Evolutionary conservation across 2,888 invertebrate species (phyloP).

Genomic region (Drosophila prostipennis): DNA sequence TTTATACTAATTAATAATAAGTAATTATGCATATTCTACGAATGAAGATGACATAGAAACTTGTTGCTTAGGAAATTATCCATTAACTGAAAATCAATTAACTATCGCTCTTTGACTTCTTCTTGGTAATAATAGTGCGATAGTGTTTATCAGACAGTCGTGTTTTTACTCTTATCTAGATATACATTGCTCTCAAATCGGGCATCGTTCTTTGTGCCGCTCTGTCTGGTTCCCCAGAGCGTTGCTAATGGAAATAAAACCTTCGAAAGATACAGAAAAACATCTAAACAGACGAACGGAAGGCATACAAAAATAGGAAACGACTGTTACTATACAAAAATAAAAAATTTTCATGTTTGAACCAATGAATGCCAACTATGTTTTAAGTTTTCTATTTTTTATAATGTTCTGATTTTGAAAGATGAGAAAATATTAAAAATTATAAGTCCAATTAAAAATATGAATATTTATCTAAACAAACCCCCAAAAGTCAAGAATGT

Average conservation of each 20-base stretch:
- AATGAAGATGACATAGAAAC: too few relatives aligned
- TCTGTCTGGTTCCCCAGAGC: slow-evolving; percentile 14
- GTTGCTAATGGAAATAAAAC: slow-evolving; percentile 39
- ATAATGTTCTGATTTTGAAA: too few relatives aligned
- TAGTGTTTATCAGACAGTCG: slow-evolving; percentile 3
- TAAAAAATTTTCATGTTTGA: too few relatives aligned
- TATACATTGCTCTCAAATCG: slow-evolving; percentile 32
- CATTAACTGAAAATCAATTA: slow-evolving; percentile 80
- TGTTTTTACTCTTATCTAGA: slow-evolving; percentile 52
- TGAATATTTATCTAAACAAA: not conserved
- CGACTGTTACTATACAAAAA: not conserved
- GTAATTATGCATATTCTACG: too few relatives aligned
- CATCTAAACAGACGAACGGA: slow-evolving; percentile 17
- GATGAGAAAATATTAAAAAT: not conserved
- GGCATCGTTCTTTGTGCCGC: slow-evolving; percentile 2
- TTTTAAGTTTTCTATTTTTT: too few relatives aligned
- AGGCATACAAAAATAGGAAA: slow-evolving; percentile 1
- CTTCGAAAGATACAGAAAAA: slow-evolving; percentile 13
- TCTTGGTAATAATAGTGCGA: slow-evolving; percentile 9
- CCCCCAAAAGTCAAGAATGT: not conserved
- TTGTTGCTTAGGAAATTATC: not conserved
- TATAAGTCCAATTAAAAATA: not conserved
- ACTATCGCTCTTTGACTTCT: slow-evolving; percentile 59
- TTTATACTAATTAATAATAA: too few relatives aligned
- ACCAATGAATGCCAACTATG: too few relatives aligned